phyloP scores from a whole-genome alignment of 1,140 invertebrate species.

The Aricia agestis region DNA sequence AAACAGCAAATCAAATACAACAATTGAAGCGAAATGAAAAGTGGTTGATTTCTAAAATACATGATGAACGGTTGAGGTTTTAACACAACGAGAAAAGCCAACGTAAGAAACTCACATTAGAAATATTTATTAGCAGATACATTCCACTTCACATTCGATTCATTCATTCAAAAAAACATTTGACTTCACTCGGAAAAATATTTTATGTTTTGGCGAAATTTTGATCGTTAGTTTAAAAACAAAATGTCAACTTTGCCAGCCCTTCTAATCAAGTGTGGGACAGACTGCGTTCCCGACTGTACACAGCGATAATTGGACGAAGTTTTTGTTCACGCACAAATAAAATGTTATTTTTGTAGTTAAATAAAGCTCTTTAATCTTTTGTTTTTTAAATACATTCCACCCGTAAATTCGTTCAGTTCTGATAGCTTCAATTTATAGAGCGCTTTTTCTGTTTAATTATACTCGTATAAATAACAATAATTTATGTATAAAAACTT shows the following conservation, averaged over 20 bases:
- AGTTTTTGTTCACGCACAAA: neutral
- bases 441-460: conserved; percentile 3
- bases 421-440: conserved; percentile 10
- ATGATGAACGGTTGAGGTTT: too few relatives aligned
- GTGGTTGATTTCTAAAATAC: too few relatives aligned
- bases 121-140: too few relatives aligned
- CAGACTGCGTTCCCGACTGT: neutral
- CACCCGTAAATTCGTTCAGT: conserved; percentile 4
- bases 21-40: too few relatives aligned
- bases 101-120: too few relatives aligned
- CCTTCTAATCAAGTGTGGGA: neutral
- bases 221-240: too few relatives aligned
- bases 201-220: too few relatives aligned
- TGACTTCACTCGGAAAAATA: too few relatives aligned
- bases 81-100: too few relatives aligned
- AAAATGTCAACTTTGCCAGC: neutral
- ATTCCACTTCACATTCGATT: too few relatives aligned
- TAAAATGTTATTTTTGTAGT: conserved; percentile 2
- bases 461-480: conserved; percentile 10
- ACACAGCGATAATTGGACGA: neutral
- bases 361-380: conserved; percentile 9
- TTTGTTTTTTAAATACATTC: conserved; percentile 13
- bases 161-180: too few relatives aligned
- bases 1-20: too few relatives aligned
- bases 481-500: neutral